Evolutionary conservation across 2,797 vertebrate genomes (phyloP), one percentile per base, ranked within the genome.

Genomic region (Pagetopsis macropterus): DNA sequence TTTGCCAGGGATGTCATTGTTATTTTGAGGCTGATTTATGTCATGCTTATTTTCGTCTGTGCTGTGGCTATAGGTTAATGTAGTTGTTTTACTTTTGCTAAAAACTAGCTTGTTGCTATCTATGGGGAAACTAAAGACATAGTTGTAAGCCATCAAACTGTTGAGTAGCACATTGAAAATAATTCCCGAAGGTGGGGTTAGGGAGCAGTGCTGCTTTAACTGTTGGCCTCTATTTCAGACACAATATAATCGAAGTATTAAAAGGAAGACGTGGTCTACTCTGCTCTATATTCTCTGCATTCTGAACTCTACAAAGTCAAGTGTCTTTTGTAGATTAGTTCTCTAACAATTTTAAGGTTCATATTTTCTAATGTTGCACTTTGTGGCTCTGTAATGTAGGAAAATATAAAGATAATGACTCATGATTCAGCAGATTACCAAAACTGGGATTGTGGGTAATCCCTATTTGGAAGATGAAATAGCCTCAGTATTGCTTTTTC

Each of bases 321-420:
- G 17, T 19, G 33, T 76, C 16, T 16, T 62, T 69, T 62, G 51
- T 67, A 61, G 44, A 37, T 17, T 65, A 21, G 44, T 17, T 45
- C 64, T 9, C 64, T 9, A 37, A 37, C 33, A 37, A 9, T 6
- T 43, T 23, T 16, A 1, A 17, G 15, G n/a, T 51, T 0, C 5
- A 14, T 46, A 45, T 48, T 37, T 33, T 51, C 54, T 17, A 19
- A 5, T 37, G 11, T 65, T 67, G 49, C 44, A 46, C 50, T 72
- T 58, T 51, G 51, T 62, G 61, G 95, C 60, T 48, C 31, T 40
- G 3, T 62, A 43, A 27, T 56, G 27, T 23, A 43, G 40, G 51
- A 72, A 82, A 66, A 61, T 48, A 40, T 64, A 1, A 60, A 45
- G 21, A 65, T 46, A 15, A 4, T 45, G 27, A 55, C 41, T 46